Conservation (phyloP, 2,113 vertebrate species). For the Rutilus rutilus region DNA sequence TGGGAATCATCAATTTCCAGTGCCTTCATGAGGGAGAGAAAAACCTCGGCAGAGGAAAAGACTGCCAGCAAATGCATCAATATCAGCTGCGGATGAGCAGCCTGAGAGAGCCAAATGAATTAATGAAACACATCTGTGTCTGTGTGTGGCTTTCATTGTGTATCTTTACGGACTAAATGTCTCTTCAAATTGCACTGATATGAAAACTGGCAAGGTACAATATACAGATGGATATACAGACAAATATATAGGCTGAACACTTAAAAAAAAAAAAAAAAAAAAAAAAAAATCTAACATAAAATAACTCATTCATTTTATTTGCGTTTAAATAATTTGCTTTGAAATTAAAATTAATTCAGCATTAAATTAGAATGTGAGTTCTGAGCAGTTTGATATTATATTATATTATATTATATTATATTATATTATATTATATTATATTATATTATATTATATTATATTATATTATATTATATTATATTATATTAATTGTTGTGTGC, state of each 20-base stretch:
- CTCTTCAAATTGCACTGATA: not conserved
- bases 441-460: not conserved
- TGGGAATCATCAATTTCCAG: constrained; percentile 58
- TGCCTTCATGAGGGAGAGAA: constrained; percentile 55
- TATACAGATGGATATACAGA: not conserved
- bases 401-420: not conserved
- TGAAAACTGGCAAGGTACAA: not conserved
- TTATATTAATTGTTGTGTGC: not conserved
- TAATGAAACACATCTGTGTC: constrained; percentile 26
- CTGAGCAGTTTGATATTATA: not conserved
- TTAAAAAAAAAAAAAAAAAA: no score
- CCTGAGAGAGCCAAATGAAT: constrained; percentile 4
- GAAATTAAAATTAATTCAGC: not conserved
- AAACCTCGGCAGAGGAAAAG: constrained; percentile 41
- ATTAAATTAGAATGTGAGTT: not conserved
- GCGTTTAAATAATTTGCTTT: not conserved
- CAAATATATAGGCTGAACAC: not conserved
- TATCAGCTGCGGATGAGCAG: constrained; percentile 10
- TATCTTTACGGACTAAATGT: not conserved
- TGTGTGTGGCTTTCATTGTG: not conserved
- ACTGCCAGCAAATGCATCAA: constrained; percentile 31
- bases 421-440: not conserved
- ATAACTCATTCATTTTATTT: no score
- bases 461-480: not conserved
- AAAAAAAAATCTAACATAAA: no score